Evolutionary conservation across 2,888 invertebrate genomes (phyloP), one percentile per base, ranked within the genome.

Genomic region (Hirtodrosophila cameraria): DNA sequence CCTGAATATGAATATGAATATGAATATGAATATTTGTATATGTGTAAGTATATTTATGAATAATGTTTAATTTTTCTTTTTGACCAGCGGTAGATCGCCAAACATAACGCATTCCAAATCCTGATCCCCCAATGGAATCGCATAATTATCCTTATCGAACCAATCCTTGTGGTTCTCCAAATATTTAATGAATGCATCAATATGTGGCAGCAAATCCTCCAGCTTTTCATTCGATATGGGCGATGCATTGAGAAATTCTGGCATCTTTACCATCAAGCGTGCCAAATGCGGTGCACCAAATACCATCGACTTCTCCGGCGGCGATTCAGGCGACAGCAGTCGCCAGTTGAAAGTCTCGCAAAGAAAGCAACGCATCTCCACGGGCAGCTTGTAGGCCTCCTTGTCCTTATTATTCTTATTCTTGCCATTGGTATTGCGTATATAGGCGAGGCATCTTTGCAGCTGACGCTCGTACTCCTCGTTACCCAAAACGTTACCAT

Each of bases 201-300:
- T 92, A 88, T 97, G 94, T 84, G 94, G 94, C 48, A 96, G 89
- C 28, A 97, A 91, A 9, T 95, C 91, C 90, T 95, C 95, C 54
- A 96, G 90, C 89, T 96, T 97, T 72, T 94, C 93, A 75, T 95
- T 95, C 0, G 94, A 92, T 91, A 97, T 95, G 62, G 94, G 94
- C 25, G 96, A 94, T 16, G 94, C 93, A 82, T 94, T 94, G 27
- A 97, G 90, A 72, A 96, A 93, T 77, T 96, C 96, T 0, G 97
- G 97, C 70, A 97, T 90, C 91, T 96, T 96, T 0, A 97, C 95
- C 89, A 97, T 95, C 9, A 97, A 92, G 65, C 97, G 92, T 1
- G 96, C 94, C 13, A 98, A 93, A 91, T 98, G 98, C 11, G 95
- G 94, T 20, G 96, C 96, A 25, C 98, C 98, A 89, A 97, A 98